Percentiles rank a stretch among this genome's conserved stretches.
Conservation (phyloP, 2,888 invertebrate genomes). For the Cataglyphis altisquamis region DNA sequence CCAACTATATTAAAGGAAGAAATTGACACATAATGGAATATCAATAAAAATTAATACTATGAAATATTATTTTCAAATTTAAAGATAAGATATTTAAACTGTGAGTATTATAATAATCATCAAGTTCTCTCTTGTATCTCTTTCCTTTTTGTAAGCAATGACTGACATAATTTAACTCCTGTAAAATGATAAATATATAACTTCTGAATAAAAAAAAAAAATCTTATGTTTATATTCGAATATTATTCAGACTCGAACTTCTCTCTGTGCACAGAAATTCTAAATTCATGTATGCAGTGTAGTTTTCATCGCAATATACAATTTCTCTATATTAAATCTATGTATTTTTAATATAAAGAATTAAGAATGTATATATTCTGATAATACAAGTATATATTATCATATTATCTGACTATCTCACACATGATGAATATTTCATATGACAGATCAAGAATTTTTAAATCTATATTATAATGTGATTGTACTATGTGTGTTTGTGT, state of each 20-base stretch:
- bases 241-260: neutral
- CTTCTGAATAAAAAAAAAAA: neutral
- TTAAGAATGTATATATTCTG: neutral
- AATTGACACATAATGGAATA: neutral
- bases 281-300: neutral
- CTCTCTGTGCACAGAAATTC: neutral
- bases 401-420: neutral
- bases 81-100: neutral
- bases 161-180: neutral
- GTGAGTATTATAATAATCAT: neutral
- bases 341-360: neutral
- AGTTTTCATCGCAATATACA: constrained; percentile 12
- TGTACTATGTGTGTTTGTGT: neutral
- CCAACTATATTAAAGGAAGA: neutral
- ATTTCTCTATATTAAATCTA: neutral
- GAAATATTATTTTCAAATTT: neutral
- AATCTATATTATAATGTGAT: neutral
- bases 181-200: neutral
- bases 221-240: neutral
- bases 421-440: neutral
- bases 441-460: neutral
- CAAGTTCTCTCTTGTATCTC: neutral
- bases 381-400: neutral
- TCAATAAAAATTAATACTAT: constrained; percentile 3
- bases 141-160: neutral